Percentiles rank a stretch among this genome's conserved stretches.
phyloP scores from a whole-genome alignment of 2,888 invertebrate species.

The Heliconius ethilla region DNA sequence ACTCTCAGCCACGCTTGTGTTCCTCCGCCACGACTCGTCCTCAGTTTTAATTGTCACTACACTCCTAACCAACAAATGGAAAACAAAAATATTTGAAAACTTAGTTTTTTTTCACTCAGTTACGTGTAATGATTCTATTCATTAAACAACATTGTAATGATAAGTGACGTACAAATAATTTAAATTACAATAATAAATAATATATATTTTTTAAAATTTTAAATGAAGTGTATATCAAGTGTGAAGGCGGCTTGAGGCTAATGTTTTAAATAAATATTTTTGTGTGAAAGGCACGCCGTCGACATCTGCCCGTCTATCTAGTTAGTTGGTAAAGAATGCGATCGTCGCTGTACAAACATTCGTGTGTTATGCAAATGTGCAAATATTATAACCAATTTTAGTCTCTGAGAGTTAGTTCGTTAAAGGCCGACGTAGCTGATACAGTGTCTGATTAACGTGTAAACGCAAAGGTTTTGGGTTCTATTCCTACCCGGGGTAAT shows the following conservation, averaged over 20 bases:
- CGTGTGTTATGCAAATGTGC: slow-evolving; percentile 21
- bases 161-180: too few relatives aligned
- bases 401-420: neutral
- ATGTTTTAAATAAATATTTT: slow-evolving; percentile 29
- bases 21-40: too few relatives aligned
- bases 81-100: too few relatives aligned
- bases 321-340: slow-evolving; percentile 23
- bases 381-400: slow-evolving; percentile 17
- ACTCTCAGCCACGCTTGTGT: too few relatives aligned
- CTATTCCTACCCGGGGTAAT: neutral
- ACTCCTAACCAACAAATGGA: too few relatives aligned
- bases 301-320: slow-evolving; percentile 31
- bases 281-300: slow-evolving; percentile 39
- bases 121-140: too few relatives aligned
- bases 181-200: too few relatives aligned
- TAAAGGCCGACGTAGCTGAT: neutral
- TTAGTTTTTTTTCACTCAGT: too few relatives aligned
- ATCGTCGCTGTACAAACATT: slow-evolving; percentile 29
- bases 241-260: slow-evolving; percentile 22
- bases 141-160: too few relatives aligned
- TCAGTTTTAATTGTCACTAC: too few relatives aligned
- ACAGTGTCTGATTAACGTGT: neutral
- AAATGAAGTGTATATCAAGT: neutral
- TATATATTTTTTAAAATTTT: too few relatives aligned
- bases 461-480: neutral